phyloP scores from a whole-genome alignment of 2,797 vertebrate genomes.

The Hapalemur alaotrensis region DNA sequence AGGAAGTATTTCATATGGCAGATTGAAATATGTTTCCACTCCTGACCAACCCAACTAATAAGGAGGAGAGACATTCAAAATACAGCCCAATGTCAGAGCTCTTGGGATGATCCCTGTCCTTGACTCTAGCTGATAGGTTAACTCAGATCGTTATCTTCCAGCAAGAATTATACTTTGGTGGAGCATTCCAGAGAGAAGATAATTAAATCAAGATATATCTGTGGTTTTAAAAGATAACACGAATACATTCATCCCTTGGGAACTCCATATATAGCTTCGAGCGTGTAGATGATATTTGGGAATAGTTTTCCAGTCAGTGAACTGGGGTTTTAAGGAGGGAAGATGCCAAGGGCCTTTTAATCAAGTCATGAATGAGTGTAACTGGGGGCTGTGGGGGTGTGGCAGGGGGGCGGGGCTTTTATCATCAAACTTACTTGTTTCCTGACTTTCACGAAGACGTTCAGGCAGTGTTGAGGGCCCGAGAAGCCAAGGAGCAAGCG shows the following conservation, averaged over 20 bases:
- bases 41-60: background rate
- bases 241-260: background rate
- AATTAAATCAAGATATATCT: conserved; percentile 1
- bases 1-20: background rate
- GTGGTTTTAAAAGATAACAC: conserved; percentile 33
- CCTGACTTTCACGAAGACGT: background rate
- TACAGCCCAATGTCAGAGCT: background rate
- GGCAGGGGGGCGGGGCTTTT: background rate
- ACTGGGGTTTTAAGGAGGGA: background rate
- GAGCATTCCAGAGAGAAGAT: background rate
- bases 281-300: background rate
- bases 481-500: background rate
- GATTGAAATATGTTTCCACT: background rate
- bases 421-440: background rate
- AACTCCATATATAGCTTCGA: background rate
- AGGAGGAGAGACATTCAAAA: background rate
- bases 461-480: background rate
- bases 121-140: background rate
- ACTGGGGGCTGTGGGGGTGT: background rate
- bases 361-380: background rate
- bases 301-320: background rate
- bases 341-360: background rate
- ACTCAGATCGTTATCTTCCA: background rate
- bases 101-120: background rate
- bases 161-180: conserved; percentile 29